Percentiles rank a stretch among this genome's conserved stretches.
Evolutionary conservation across 2,113 vertebrate genomes (phyloP).

Genomic region (Anser cygnoides): DNA sequence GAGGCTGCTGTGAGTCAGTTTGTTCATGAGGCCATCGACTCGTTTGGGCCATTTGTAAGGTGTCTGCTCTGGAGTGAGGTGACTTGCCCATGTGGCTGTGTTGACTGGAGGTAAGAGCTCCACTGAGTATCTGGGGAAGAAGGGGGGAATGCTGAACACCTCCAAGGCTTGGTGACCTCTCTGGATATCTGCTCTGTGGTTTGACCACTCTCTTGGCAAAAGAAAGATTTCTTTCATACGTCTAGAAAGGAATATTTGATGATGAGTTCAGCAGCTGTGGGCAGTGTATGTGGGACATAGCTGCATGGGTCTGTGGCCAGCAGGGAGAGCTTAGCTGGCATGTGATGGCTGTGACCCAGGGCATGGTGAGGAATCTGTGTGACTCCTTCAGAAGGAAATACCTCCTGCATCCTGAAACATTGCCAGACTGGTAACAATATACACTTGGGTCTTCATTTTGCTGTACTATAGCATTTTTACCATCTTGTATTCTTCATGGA

Average conservation of each 20-base stretch:
- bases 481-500: neutral
- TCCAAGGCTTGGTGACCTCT: neutral
- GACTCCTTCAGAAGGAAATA: neutral
- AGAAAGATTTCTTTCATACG: neutral
- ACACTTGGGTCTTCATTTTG: neutral
- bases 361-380: neutral
- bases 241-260: neutral
- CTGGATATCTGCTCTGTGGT: neutral
- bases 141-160: neutral
- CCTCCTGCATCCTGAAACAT: neutral
- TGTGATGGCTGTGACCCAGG: neutral
- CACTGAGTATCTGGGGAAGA: neutral
- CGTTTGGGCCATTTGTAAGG: neutral
- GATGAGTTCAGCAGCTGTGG: neutral
- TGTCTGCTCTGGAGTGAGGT: fast-evolving
- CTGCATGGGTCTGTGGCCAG: neutral
- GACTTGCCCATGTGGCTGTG: fast-evolving
- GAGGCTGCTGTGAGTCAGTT: neutral
- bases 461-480: neutral
- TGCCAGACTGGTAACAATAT: neutral
- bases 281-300: neutral
- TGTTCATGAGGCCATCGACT: neutral
- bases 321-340: neutral
- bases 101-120: neutral
- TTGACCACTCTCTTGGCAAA: neutral